A percentile compares a stretch with the other conserved stretches of the same genome.
These are phyloP conservation scores for Antheraea assamensis DNA, from an alignment of 2,888 invertebrate species.

Conservation along the genomic window DNA sequence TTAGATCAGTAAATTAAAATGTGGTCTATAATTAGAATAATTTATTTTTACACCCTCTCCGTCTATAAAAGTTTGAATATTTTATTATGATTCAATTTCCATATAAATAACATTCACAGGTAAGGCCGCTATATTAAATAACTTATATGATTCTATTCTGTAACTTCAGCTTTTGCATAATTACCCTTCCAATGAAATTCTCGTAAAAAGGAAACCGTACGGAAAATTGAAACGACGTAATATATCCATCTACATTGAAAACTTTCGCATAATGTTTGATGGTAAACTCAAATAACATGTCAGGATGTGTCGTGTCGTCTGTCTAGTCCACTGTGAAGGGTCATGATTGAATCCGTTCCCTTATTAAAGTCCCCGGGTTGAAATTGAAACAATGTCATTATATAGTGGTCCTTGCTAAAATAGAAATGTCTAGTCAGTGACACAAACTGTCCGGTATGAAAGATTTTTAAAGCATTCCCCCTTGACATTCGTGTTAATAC, in stretches of 20 bases:
- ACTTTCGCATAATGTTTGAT: conserved; percentile 9
- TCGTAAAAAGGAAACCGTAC: not conserved
- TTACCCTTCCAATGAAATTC: not conserved
- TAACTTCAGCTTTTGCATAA: not conserved
- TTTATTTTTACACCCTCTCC: no score
- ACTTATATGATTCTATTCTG: not conserved
- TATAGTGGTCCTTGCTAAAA: not conserved
- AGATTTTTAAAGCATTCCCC: not conserved
- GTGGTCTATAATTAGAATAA: no score
- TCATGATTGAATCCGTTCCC: conserved; percentile 15
- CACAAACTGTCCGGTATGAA: not conserved
- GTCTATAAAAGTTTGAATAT: no score
- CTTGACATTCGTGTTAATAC: no score
- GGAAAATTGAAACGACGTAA: conserved; percentile 10
- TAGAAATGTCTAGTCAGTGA: conserved; percentile 4
- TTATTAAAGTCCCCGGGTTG: conserved; percentile 9
- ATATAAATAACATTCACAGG: not conserved
- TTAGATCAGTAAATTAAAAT: no score
- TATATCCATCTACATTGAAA: conserved; percentile 5
- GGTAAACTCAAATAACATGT: conserved; percentile 20
- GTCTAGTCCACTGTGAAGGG: conserved; percentile 11
- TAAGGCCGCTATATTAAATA: not conserved
- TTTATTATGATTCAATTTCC: no score
- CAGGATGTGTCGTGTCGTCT: conserved; percentile 13
- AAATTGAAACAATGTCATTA: conserved; percentile 15